phyloP scores from a whole-genome alignment of 2,888 invertebrate genomes.

The Diachrysia chrysitis region DNA sequence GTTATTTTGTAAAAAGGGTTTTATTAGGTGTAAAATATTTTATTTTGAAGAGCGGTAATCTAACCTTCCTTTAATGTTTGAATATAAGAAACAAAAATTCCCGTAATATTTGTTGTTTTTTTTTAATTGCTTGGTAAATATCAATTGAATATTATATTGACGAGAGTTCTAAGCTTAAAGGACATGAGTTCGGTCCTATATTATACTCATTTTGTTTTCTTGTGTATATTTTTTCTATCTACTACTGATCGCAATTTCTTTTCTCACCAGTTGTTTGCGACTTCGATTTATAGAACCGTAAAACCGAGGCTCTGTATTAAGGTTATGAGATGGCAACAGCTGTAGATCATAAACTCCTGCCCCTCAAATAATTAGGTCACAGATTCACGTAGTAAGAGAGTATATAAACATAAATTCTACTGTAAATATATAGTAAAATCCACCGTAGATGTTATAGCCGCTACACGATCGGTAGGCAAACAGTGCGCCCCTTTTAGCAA shows the following conservation, averaged over 20 bases:
- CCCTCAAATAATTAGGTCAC: neutral
- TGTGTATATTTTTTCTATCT: neutral
- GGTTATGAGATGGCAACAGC: conserved; percentile 1
- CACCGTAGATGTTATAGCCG: neutral
- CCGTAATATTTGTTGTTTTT: no score
- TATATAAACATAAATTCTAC: neutral
- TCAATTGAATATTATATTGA: no score
- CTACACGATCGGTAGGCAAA: conserved; percentile 9
- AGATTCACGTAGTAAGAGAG: neutral
- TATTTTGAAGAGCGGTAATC: neutral
- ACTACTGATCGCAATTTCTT: neutral
- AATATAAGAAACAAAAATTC: no score
- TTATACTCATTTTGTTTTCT: no score
- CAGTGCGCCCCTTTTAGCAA: conserved; percentile 12
- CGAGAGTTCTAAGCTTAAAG: no score
- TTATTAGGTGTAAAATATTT: neutral
- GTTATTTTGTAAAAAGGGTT: neutral
- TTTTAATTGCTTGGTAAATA: no score
- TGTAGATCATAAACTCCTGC: neutral
- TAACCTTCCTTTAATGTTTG: neutral
- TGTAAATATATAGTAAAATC: neutral
- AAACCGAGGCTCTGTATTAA: neutral
- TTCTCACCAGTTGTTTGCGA: neutral
- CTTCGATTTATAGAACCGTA: neutral
- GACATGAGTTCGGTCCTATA: no score